Percentiles rank a stretch among this genome's conserved stretches.
phyloP scores from a whole-genome alignment of 2,888 invertebrate species.

The Autographa gamma region DNA sequence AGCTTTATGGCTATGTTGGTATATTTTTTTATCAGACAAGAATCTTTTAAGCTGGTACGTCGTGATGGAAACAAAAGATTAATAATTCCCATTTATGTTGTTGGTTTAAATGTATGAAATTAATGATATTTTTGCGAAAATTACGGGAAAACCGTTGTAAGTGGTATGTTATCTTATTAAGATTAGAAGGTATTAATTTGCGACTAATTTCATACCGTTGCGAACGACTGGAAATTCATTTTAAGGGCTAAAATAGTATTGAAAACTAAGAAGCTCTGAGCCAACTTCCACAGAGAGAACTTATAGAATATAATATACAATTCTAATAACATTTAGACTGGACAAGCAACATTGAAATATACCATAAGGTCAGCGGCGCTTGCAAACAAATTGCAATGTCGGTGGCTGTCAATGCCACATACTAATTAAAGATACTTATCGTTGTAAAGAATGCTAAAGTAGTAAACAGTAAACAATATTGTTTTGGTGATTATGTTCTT shows the following conservation, averaged over 20 bases:
- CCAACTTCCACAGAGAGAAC: too few relatives aligned
- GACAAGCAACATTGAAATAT: neutral
- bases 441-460: neutral
- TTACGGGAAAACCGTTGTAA: conserved; percentile 1
- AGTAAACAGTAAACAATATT: neutral
- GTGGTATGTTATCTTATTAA: neutral
- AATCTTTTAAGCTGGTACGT: neutral
- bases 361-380: neutral
- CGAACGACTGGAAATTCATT: too few relatives aligned
- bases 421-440: neutral
- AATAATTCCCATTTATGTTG: neutral
- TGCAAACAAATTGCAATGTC: neutral
- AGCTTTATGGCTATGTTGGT: neutral
- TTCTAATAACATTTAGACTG: neutral
- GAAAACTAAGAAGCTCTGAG: too few relatives aligned
- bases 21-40: neutral
- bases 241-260: too few relatives aligned
- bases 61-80: neutral
- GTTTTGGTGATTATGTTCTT: neutral
- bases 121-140: neutral
- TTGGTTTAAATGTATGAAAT: too few relatives aligned
- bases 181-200: neutral
- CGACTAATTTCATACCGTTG: neutral
- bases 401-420: neutral
- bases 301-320: too few relatives aligned